phyloP scores from a whole-genome alignment of 1,140 invertebrate species.

The Archegozetes longisetosus region DNA sequence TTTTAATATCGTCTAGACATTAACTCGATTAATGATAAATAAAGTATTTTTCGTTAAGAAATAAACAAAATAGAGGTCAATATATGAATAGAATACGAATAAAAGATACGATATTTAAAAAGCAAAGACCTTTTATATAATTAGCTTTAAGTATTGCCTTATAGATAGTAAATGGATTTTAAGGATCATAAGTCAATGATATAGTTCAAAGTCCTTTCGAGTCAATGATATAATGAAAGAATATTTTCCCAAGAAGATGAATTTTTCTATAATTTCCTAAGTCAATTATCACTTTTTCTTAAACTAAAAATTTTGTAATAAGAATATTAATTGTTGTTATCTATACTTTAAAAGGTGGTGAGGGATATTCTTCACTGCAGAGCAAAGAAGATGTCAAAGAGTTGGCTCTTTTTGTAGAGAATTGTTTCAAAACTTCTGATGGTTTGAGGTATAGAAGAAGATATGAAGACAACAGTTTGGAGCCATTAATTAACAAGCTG shows the following conservation, averaged over 20 bases:
- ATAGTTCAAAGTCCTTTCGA: not conserved
- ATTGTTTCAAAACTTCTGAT: not conserved
- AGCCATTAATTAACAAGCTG: too few relatives aligned
- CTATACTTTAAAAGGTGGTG: not conserved
- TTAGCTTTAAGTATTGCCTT: too few relatives aligned
- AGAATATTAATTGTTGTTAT: not conserved
- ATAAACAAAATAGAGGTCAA: not conserved
- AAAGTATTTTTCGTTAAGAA: not conserved
- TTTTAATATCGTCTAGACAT: not conserved
- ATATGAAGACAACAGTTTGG: too few relatives aligned
- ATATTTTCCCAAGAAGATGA: not conserved
- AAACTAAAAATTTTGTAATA: not conserved
- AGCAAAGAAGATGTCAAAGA: not conserved
- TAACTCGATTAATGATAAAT: not conserved
- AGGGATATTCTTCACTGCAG: not conserved
- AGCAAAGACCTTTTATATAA: too few relatives aligned
- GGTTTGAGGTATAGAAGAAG: not conserved
- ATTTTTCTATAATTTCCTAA: not conserved
- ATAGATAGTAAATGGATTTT: not conserved
- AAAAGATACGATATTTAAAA: too few relatives aligned
- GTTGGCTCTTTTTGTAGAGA: not conserved
- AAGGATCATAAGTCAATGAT: not conserved
- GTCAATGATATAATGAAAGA: not conserved
- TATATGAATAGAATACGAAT: not conserved
- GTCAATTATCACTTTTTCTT: not conserved